phyloP scores from a whole-genome alignment of 2,797 vertebrate genomes.

The Rallus crepitans region DNA sequence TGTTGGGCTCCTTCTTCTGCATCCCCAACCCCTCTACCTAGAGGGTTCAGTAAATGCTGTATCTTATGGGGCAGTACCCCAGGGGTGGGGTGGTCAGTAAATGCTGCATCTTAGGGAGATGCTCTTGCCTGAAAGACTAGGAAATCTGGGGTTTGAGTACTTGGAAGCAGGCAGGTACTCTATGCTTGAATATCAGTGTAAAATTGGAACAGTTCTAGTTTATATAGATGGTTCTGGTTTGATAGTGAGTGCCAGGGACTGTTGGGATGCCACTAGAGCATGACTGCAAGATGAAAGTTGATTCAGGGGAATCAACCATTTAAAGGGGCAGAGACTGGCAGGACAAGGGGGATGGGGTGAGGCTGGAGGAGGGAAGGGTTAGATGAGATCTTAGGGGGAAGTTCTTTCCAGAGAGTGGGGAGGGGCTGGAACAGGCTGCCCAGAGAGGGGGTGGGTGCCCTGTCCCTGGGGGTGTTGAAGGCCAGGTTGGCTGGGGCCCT shows the following conservation, averaged over 20 bases:
- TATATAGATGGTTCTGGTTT: not conserved
- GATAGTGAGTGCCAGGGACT: not conserved
- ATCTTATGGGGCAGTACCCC: not conserved
- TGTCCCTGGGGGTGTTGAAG: too few relatives aligned
- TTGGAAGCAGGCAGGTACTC: not conserved
- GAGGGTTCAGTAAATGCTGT: not conserved
- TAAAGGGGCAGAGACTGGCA: too few relatives aligned
- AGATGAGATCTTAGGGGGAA: too few relatives aligned
- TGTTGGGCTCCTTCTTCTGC: not conserved
- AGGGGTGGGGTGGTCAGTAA: not conserved
- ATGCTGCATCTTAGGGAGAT: not conserved
- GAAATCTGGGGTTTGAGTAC: not conserved
- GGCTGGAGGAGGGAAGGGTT: too few relatives aligned
- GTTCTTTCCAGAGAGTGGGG: too few relatives aligned
- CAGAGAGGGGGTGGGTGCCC: too few relatives aligned
- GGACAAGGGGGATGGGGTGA: too few relatives aligned
- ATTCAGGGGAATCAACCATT: too few relatives aligned
- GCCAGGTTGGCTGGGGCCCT: too few relatives aligned
- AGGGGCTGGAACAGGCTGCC: too few relatives aligned
- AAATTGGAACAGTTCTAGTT: not conserved
- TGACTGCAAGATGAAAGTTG: not conserved
- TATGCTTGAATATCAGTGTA: not conserved
- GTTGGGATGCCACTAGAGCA: not conserved
- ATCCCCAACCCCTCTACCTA: not conserved
- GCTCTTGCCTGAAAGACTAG: not conserved